Percentiles rank a stretch among this genome's conserved stretches.
These are phyloP conservation scores for Podarcis lilfordi DNA, from an alignment of 2,797 vertebrate species.

Conservation along the genomic window DNA sequence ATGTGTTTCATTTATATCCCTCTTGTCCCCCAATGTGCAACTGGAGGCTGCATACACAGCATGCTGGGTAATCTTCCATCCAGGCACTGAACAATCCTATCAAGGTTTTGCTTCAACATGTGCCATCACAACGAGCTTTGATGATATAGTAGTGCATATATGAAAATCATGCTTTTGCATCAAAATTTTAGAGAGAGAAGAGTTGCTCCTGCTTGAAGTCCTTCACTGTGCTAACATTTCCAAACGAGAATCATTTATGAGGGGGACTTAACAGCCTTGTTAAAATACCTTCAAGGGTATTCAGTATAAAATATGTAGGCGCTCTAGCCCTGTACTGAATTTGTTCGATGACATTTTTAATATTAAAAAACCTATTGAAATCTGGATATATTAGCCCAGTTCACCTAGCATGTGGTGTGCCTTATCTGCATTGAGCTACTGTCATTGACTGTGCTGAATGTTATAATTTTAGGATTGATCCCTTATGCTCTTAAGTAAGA, in stretches of 20 bases:
- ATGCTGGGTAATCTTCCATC: neutral
- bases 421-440: neutral
- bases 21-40: neutral
- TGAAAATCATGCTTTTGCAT: neutral
- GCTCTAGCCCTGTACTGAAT: neutral
- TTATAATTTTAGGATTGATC: neutral
- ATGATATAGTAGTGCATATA: too few relatives aligned
- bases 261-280: slow-evolving; percentile 4
- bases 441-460: neutral
- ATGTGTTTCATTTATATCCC: neutral
- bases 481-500: neutral
- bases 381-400: neutral
- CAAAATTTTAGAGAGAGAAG: neutral
- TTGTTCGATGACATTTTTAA: neutral
- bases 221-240: slow-evolving; percentile 1
- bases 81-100: too few relatives aligned
- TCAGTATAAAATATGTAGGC: neutral
- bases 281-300: neutral
- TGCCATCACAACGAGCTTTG: neutral
- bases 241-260: slow-evolving; percentile 23
- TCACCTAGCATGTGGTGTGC: neutral
- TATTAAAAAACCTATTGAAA: neutral
- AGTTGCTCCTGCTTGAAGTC: neutral
- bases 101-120: neutral
- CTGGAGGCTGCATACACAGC: neutral